Evolutionary conservation across 2,888 invertebrate genomes (phyloP).

Genomic region (Philaethria dido): DNA sequence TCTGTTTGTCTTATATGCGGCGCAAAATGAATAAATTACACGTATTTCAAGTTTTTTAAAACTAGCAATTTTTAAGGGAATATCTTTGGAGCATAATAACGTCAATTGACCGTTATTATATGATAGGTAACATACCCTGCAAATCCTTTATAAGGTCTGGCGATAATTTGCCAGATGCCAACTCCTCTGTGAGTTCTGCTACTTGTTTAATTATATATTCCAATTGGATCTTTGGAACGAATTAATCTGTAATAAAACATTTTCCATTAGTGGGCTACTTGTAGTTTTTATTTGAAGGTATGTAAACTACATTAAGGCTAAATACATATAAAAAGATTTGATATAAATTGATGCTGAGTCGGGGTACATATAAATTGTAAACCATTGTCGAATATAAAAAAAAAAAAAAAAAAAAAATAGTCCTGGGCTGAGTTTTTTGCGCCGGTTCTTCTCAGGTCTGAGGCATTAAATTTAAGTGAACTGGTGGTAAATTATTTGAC

Average conservation of each 20-base stretch:
- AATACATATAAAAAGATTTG: too few species aligned
- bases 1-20: background rate
- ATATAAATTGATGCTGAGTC: too few species aligned
- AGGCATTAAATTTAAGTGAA: too few species aligned
- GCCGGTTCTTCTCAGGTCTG: too few species aligned
- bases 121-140: conserved; percentile 56
- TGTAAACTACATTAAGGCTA: too few species aligned
- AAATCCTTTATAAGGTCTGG: conserved; percentile 69
- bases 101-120: background rate
- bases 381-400: too few species aligned
- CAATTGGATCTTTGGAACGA: conserved; percentile 79
- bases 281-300: too few species aligned
- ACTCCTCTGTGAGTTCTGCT: conserved; percentile 47
- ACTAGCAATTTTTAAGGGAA: background rate
- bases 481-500: too few species aligned
- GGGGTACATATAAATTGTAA: too few species aligned
- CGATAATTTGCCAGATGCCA: conserved; percentile 54
- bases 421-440: too few species aligned
- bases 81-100: background rate
- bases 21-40: background rate
- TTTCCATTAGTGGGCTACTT: conserved; percentile 1
- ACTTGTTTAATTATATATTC: conserved; percentile 70
- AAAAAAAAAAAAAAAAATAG: too few species aligned
- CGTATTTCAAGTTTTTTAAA: conserved; percentile 41
- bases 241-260: conserved; percentile 60